phyloP scores from a whole-genome alignment of 1,140 invertebrate genomes.

The Acyrthosiphon pisum region DNA sequence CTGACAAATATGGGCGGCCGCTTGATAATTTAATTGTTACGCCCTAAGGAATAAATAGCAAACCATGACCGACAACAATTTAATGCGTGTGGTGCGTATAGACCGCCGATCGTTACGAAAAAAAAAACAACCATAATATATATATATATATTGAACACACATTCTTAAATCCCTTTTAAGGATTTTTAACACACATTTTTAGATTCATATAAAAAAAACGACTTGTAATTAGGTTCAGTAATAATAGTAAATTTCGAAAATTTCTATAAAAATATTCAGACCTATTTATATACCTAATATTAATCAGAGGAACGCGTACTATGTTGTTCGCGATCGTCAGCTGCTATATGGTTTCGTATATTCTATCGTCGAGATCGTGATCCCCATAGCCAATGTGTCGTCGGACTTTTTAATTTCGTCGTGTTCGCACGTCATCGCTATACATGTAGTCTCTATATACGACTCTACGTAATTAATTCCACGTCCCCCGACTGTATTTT shows the following conservation, averaged over 20 bases:
- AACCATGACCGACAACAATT: neutral
- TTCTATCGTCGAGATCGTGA: conserved; percentile 43
- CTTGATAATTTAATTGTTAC: conserved; percentile 37
- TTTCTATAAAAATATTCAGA: neutral
- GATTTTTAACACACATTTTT: neutral
- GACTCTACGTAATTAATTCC: conserved; percentile 35
- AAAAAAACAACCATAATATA: neutral
- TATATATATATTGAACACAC: neutral
- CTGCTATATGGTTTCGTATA: neutral
- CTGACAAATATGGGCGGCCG: neutral
- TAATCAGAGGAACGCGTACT: neutral
- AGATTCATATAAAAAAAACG: neutral
- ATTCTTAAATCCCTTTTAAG: neutral
- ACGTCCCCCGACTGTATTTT: conserved; percentile 11
- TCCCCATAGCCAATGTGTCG: conserved; percentile 16
- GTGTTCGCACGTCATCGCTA: conserved; percentile 44
- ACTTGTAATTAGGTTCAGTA: neutral
- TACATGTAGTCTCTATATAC: neutral
- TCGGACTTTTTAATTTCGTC: conserved; percentile 51
- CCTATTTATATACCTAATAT: conserved; percentile 39
- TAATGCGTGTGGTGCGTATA: neutral
- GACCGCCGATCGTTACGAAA: neutral
- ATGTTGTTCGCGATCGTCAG: neutral
- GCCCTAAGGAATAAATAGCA: neutral
- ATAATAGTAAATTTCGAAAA: neutral